Conservation (phyloP, 2,888 invertebrate species). For the Cryptocheilus praepositus region DNA sequence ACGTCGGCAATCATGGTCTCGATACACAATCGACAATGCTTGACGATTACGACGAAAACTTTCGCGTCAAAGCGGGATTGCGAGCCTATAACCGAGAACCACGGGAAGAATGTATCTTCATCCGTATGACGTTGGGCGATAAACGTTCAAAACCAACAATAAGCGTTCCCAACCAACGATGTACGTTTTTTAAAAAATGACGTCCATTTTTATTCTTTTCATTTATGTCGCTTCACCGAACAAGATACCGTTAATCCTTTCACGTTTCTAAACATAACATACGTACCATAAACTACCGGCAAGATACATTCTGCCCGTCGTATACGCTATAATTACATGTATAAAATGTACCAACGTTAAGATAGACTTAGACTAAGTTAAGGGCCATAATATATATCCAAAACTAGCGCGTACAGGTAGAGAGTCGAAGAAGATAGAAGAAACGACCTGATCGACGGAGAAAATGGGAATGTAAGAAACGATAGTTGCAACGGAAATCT, state of each 20-base stretch:
- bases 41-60: slow-evolving; percentile 16
- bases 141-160: neutral
- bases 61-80: slow-evolving; percentile 33
- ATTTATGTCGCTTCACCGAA: no score
- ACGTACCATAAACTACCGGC: neutral
- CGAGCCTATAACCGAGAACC: slow-evolving; percentile 29
- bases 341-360: slow-evolving; percentile 60
- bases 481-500: no score
- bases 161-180: no score
- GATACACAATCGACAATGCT: slow-evolving; percentile 28
- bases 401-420: slow-evolving; percentile 40
- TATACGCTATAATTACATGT: slow-evolving; percentile 52
- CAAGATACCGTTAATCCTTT: no score
- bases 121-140: neutral
- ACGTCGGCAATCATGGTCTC: slow-evolving; percentile 25
- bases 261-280: no score
- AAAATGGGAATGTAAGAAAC: no score
- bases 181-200: no score
- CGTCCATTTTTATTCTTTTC: no score
- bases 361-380: slow-evolving; percentile 56
- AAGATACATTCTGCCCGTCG: slow-evolving; percentile 34
- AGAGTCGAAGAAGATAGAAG: neutral
- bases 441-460: neutral
- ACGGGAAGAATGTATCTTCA: slow-evolving; percentile 26
- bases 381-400: slow-evolving; percentile 55